Evolutionary conservation across 2,113 vertebrate genomes (phyloP).

Genomic region (Dicrurus megarhynchus): DNA sequence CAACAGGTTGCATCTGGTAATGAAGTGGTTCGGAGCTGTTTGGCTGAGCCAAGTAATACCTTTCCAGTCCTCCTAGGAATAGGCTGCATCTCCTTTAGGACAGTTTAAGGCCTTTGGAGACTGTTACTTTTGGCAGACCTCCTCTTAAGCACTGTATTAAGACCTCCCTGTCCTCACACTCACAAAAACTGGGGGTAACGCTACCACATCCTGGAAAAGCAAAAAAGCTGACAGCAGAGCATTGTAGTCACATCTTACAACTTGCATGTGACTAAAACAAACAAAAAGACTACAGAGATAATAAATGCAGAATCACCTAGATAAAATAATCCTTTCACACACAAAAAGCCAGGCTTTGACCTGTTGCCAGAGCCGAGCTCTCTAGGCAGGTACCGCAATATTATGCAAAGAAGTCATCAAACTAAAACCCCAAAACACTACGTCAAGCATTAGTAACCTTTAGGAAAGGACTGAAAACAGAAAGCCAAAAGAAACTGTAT

Average conservation of each 20-base stretch:
- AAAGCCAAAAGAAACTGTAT: background rate
- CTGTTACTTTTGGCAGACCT: background rate
- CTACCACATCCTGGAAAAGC: background rate
- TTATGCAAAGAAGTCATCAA: background rate
- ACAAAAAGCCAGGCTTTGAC: background rate
- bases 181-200: background rate
- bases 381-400: background rate
- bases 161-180: background rate
- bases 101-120: background rate
- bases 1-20: background rate
- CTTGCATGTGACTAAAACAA: background rate
- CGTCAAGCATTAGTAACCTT: background rate
- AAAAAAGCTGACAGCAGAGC: background rate
- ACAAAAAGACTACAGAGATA: background rate
- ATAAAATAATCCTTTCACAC: background rate
- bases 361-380: rapidly evolving
- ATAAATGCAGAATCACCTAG: background rate
- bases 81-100: background rate
- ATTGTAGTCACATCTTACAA: background rate
- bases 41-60: background rate
- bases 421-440: background rate
- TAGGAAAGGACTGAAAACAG: background rate
- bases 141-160: background rate
- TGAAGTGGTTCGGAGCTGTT: background rate
- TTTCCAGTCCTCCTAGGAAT: background rate